A percentile compares a stretch with the other conserved stretches of the same genome.
Conservation (phyloP, 2,888 invertebrate genomes). For the Apodemia duryi region DNA sequence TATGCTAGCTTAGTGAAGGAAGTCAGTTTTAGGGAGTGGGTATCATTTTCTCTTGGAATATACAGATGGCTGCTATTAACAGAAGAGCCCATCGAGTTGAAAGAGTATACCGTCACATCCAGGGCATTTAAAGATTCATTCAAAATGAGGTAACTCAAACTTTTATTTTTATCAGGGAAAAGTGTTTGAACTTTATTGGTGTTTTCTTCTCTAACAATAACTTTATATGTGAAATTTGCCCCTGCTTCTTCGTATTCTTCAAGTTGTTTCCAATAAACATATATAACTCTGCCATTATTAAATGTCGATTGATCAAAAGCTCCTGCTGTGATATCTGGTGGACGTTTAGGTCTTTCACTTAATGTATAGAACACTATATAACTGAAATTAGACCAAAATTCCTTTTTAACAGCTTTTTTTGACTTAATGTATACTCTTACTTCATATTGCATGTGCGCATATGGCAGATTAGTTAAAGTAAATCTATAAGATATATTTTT, state of each 20-base stretch:
- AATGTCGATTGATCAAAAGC: constrained; percentile 83
- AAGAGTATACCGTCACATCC: constrained; percentile 79
- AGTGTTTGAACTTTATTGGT: constrained; percentile 46
- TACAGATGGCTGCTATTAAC: constrained; percentile 75
- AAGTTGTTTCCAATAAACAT: constrained; percentile 89
- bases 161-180: constrained; percentile 73
- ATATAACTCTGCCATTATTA: constrained; percentile 78
- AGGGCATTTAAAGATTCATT: constrained; percentile 64
- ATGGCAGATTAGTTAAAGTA: constrained; percentile 77
- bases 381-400: constrained; percentile 86
- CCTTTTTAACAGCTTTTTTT: constrained; percentile 66
- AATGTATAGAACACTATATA: constrained; percentile 80
- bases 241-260: constrained; percentile 85
- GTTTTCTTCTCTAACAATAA: constrained; percentile 58
- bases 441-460: constrained; percentile 85
- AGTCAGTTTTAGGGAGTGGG: constrained; percentile 61
- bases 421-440: constrained; percentile 84
- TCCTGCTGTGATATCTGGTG: constrained; percentile 85
- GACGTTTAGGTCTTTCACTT: constrained; percentile 79
- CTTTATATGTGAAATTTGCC: constrained; percentile 84
- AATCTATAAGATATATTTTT: constrained; percentile 58
- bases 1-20: constrained; percentile 86
- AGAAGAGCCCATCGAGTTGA: constrained; percentile 81
- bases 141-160: constrained; percentile 81
- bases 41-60: constrained; percentile 78